phyloP scores from a whole-genome alignment of 2,888 invertebrate genomes.

The Nephrotoma guestfalica region DNA sequence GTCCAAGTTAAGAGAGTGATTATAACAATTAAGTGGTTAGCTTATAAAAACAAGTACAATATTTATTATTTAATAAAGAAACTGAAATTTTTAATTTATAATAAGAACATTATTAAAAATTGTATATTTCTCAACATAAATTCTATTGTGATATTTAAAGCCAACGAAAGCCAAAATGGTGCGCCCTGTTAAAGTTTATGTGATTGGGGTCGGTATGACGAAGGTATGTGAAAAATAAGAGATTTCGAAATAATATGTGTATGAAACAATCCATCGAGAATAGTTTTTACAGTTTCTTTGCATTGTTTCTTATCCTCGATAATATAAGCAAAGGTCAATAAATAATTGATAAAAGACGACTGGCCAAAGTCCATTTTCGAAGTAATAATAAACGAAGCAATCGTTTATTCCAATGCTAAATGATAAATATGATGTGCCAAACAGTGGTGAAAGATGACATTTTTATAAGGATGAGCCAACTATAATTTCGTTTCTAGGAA shows the following conservation, averaged over 20 bases:
- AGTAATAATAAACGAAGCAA: too few species aligned
- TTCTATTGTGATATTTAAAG: not conserved
- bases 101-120: not conserved
- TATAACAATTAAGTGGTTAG: too few species aligned
- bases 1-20: too few species aligned
- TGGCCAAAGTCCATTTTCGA: not conserved
- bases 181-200: conserved; percentile 50
- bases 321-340: not conserved
- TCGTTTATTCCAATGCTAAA: too few species aligned
- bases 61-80: too few species aligned
- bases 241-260: not conserved
- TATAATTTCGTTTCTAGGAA: too few species aligned
- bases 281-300: not conserved
- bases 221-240: conserved; percentile 40
- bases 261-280: not conserved
- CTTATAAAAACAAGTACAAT: too few species aligned
- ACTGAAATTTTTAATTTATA: not conserved
- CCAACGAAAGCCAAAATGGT: conserved; percentile 19
- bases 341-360: not conserved
- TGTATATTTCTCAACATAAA: too few species aligned
- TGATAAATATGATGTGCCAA: too few species aligned
- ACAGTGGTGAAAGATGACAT: too few species aligned
- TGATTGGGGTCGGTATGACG: conserved; percentile 95
- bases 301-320: not conserved
- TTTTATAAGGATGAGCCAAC: too few species aligned